Conservation (phyloP, 2,113 vertebrate species). For the Coptodon bakossiorum region DNA sequence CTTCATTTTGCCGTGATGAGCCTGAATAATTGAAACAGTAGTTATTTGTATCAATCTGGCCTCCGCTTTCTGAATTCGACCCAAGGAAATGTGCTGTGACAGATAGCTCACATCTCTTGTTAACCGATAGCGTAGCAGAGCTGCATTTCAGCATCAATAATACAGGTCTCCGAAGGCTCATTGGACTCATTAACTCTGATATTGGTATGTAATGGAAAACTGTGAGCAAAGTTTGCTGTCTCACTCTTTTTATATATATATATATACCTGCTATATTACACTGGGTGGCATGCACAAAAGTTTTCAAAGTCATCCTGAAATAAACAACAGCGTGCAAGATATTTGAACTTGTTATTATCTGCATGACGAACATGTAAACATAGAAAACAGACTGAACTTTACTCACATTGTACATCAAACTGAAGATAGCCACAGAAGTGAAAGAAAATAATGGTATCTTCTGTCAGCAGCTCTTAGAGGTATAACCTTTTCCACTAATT, state of each 20-base stretch:
- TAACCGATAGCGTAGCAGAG: conserved; percentile 23
- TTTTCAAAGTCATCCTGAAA: not conserved
- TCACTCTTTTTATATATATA: not conserved
- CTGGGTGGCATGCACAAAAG: not conserved
- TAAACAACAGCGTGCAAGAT: not conserved
- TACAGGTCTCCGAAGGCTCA: conserved; percentile 26
- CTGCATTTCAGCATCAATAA: conserved; percentile 53
- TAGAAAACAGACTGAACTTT: not conserved
- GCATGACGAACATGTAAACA: not conserved
- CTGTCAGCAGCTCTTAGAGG: not conserved
- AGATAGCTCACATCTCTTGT: conserved; percentile 45
- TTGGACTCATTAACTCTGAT: conserved; percentile 51
- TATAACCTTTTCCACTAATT: not conserved
- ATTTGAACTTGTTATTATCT: not conserved
- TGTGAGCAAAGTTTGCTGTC: not conserved
- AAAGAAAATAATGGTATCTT: not conserved
- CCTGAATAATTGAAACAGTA: conserved; percentile 55
- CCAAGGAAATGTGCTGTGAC: conserved; percentile 38
- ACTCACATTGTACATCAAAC: not conserved
- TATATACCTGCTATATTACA: not conserved
- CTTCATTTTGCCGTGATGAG: conserved; percentile 37
- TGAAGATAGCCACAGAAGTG: not conserved
- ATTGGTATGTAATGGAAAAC: conserved; percentile 26
- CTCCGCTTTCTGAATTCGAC: conserved; percentile 17
- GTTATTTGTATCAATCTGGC: conserved; percentile 56